Base-by-base conservation (phyloP, 2,113 vertebrate genomes). In the Paedocypris sp. region DNA sequence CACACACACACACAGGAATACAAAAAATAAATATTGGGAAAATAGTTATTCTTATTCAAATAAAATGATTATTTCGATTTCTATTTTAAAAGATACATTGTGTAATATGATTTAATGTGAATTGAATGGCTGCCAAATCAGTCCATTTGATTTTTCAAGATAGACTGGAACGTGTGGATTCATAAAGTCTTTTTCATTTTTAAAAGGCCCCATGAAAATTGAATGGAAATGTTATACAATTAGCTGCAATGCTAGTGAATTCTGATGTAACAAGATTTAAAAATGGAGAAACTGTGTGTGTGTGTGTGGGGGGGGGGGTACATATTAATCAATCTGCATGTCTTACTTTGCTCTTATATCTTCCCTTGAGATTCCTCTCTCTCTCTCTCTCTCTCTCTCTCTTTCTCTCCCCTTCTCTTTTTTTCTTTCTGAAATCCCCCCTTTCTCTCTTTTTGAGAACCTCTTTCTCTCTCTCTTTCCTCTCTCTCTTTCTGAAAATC, bases 151-250 rank as follows among this genome's bases (percentile, higher is more conserved):
- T 43, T n/a, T 26, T 42, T 39, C 11, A n/a, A 57, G 53, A 57
- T 25, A 29, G 33, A 60, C 28, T 38, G 41, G 15, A 19, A 41
- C 23, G 45, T 20, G 11, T 23, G 26, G 59, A 62, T 56, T 67
- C 50, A 41, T 54, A 57, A 50, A 42, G 42, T 62, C 50, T 56
- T 29, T 33, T 47, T 57, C 19, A 38, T 33, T 53, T 35, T 36
- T 62, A 62, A 62, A n/a, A 68, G 42, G 48, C 51, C 33, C 41
- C 33, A 57, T 68, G 41, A 62, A 61, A 56, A 41, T 51, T 66
- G 22, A 62, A 70, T 66, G 62, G 57, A 51, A 57, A 20, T 8
- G 50, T 50, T 42, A 38, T 23, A 60, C 26, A 66, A 56, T 51
- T 38, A 66, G 51, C 52, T 2, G 4, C 20, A 15, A 19, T 20